Conservation (phyloP, 2,888 invertebrate genomes). For the Phanerotoma sp. region DNA sequence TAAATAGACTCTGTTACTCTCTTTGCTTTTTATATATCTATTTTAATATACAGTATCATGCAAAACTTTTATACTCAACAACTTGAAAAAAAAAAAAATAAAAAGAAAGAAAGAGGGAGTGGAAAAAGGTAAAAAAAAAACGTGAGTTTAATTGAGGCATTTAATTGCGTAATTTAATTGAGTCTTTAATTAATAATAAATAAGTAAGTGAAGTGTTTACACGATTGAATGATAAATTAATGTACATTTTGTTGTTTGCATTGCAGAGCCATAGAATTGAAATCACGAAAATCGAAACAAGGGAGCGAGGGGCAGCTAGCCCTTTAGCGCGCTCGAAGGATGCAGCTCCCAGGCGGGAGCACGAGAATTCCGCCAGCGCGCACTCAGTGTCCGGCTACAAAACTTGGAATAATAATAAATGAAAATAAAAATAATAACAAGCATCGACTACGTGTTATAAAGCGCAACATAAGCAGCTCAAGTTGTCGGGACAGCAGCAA, state of each 20-base stretch:
- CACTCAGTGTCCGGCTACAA: conserved; percentile 44
- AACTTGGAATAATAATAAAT: conserved; percentile 47
- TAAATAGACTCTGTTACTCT: background rate
- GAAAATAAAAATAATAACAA: conserved; percentile 42
- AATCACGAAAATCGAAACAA: conserved; percentile 50
- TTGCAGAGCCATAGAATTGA: conserved; percentile 44
- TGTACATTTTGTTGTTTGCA: conserved; percentile 16
- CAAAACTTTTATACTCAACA: too few species aligned
- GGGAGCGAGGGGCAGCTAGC: conserved; percentile 56
- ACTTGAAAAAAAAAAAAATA: too few species aligned
- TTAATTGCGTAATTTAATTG: background rate
- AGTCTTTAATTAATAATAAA: too few species aligned
- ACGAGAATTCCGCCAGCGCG: conserved; percentile 54
- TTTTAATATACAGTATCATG: too few species aligned
- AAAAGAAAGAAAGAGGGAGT: too few species aligned
- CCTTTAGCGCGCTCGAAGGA: conserved; percentile 58
- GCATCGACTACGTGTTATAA: conserved; percentile 35
- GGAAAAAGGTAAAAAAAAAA: too few species aligned
- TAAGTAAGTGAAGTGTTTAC: background rate
- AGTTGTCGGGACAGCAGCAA: conserved; percentile 34
- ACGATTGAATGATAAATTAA: background rate
- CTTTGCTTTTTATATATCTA: too few species aligned
- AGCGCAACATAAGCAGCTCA: conserved; percentile 33
- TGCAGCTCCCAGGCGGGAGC: conserved; percentile 59
- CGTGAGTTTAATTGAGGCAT: too few species aligned